Evolutionary conservation across 2,113 vertebrate genomes (phyloP).

Genomic region (Isurus oxyrinchus): DNA sequence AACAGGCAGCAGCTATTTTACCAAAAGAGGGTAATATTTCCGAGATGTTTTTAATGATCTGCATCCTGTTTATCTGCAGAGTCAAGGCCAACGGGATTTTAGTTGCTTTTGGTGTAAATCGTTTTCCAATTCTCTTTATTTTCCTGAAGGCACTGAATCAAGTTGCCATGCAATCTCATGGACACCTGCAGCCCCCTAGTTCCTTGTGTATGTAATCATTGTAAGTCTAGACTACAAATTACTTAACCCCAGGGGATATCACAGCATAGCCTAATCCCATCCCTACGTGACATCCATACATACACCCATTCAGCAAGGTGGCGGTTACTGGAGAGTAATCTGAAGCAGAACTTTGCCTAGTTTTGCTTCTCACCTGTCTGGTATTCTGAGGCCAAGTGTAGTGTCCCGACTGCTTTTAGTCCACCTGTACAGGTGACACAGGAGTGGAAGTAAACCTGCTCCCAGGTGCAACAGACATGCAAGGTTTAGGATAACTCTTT

Average conservation of each 20-base stretch:
- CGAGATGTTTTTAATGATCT: not conserved
- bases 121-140: not conserved
- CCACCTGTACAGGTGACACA: no score
- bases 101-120: not conserved
- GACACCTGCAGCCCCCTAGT: not conserved
- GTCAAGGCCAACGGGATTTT: not conserved
- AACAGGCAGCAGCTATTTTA: not conserved
- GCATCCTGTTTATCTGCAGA: not conserved
- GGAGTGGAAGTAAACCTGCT: no score
- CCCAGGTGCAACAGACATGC: no score
- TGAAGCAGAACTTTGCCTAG: not conserved
- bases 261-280: not conserved
- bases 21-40: not conserved
- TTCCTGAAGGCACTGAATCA: not conserved
- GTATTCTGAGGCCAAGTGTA: not conserved
- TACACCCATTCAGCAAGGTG: not conserved
- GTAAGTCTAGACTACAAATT: not conserved
- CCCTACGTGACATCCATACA: not conserved
- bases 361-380: not conserved
- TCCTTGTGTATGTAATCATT: not conserved
- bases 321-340: not conserved
- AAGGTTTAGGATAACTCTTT: no score
- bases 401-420: no score
- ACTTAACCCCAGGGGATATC: not conserved
- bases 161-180: not conserved